Evolutionary conservation across 2,113 vertebrate species (phyloP), one percentile per base, ranked within the genome.

Genomic region (Rhinogobius similis): DNA sequence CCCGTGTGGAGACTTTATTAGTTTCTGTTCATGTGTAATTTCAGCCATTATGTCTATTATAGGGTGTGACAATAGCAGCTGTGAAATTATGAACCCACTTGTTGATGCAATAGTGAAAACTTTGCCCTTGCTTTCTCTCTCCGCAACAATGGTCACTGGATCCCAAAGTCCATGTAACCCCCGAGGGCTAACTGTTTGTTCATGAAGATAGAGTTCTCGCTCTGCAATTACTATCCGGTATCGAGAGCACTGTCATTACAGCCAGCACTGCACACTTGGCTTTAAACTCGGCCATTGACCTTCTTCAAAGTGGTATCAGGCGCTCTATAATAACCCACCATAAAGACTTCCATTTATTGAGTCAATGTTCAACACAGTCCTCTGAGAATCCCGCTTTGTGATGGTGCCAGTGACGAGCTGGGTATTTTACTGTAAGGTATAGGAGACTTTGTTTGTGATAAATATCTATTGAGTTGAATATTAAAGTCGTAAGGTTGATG

Each of bases 271-370:
- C 71, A 70, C 81, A 50, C n/a, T 50, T 50, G 46, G 46, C 46
- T 50, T 50, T 50, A 50, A 50, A 76, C 82, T 78, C 61, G 65
- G 74, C 76, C 82, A 83, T 84, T 90, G 86, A 89, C 89, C 82
- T 90, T 89, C 79, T 69, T 70, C 69, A 74, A 82, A 89, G 89
- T 89, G 82, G 74, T 86, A 86, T 86, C 81, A 82, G 82, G 84
- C 29, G 79, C 62, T 81, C 84, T 63, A 70, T 87, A 82, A 87
- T 82, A 88, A 86, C 81, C 79, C 67, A 68, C 82, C 74, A 82
- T 87, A 89, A 86, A 89, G 75, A 73, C 73, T 68, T 84, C 56
- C 79, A 77, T 83, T 87, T 87, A 83, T 89, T 72, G 70, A 82
- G 79, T 86, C 81, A 81, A 65, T 77, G 78, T 84, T 81, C 70